phyloP scores from a whole-genome alignment of 1,140 invertebrate genomes.

The Phthorimaea operculella region DNA sequence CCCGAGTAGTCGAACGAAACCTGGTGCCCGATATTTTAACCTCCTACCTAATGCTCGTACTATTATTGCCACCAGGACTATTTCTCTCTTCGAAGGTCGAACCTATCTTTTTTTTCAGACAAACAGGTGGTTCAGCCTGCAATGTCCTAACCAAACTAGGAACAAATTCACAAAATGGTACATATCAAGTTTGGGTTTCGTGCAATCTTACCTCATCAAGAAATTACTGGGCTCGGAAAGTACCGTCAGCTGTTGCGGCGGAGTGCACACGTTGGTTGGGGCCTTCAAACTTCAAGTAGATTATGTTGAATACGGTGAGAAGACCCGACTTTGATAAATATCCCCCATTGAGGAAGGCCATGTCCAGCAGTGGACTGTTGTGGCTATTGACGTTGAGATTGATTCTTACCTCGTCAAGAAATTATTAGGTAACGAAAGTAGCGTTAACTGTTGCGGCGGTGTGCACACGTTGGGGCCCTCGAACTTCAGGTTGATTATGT shows the following conservation, averaged over 20 bases:
- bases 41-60: no score
- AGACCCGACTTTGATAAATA: constrained; percentile 77
- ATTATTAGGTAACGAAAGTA: constrained; percentile 29
- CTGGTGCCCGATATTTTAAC: no score
- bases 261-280: constrained; percentile 68
- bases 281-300: constrained; percentile 72
- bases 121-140: no score
- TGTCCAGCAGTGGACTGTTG: no score
- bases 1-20: no score
- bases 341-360: constrained; percentile 70
- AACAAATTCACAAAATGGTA: no score
- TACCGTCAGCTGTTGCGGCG: constrained; percentile 64
- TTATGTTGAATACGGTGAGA: constrained; percentile 75
- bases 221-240: constrained; percentile 29
- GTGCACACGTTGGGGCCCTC: constrained; percentile 68
- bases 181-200: no score
- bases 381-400: no score
- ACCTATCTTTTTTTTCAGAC: no score
- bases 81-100: no score
- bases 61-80: no score
- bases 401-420: constrained; percentile 40
- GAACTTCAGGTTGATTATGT: constrained; percentile 73
- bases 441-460: constrained; percentile 67
- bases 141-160: no score
- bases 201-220: constrained; percentile 46